A percentile compares a stretch with the other conserved stretches of the same genome.
Evolutionary conservation across 2,888 invertebrate species (phyloP).

Genomic region (Papilio gigon): DNA sequence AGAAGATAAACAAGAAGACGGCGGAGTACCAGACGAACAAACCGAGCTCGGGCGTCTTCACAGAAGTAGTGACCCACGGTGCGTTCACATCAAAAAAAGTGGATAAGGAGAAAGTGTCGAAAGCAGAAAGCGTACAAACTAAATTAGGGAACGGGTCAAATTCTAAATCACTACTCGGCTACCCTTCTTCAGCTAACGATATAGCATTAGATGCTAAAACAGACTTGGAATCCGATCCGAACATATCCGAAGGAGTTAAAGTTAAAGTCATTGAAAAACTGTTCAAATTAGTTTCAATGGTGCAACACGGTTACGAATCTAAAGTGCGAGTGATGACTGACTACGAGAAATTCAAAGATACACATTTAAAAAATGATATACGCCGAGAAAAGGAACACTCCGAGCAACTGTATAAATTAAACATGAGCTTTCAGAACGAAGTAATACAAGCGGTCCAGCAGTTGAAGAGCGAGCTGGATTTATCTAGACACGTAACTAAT

Average conservation of each 20-base stretch:
- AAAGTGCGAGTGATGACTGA: conserved; percentile 76
- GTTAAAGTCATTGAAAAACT: conserved; percentile 75
- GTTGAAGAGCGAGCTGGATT: conserved; percentile 72
- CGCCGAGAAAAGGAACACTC: conserved; percentile 75
- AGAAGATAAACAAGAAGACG: conserved; percentile 72
- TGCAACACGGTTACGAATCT: conserved; percentile 76
- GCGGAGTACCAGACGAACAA: conserved; percentile 73
- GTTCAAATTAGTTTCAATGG: conserved; percentile 74
- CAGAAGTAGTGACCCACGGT: conserved; percentile 75
- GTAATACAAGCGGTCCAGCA: conserved; percentile 74
- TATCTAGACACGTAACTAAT: conserved; percentile 61
- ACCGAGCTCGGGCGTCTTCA: conserved; percentile 73
- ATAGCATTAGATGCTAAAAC: conserved; percentile 75
- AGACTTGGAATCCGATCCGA: conserved; percentile 75
- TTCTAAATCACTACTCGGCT: conserved; percentile 69
- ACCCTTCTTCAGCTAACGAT: conserved; percentile 77
- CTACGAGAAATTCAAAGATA: conserved; percentile 75
- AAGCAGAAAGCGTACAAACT: conserved; percentile 55
- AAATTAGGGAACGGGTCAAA: conserved; percentile 56
- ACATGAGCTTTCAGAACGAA: conserved; percentile 77
- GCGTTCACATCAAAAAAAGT: conserved; percentile 69
- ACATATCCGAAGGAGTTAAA: conserved; percentile 71
- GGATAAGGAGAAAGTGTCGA: conserved; percentile 57
- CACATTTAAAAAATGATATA: conserved; percentile 69
- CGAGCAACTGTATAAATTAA: conserved; percentile 74